These are phyloP conservation scores for Papilio glaucus DNA, from an alignment of 1,140 invertebrate species.

Conservation along the genomic window DNA sequence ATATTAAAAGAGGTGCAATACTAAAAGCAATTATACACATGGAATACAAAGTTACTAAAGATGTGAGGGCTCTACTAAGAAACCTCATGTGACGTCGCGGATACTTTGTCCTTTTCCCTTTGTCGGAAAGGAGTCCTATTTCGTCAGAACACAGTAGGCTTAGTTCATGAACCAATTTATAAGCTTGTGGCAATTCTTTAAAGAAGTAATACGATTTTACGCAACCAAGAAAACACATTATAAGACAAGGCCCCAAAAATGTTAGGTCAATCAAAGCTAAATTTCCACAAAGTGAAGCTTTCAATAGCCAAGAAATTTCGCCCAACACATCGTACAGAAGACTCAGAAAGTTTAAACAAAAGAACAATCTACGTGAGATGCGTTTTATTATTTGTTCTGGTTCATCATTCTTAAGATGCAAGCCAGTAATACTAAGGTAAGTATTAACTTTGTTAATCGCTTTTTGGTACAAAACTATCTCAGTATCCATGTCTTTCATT, in stretches of 20 bases:
- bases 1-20: conserved; percentile 1
- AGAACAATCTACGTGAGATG: background rate
- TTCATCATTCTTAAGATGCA: background rate
- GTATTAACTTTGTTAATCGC: background rate
- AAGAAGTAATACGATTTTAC: conserved; percentile 15
- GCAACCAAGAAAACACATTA: background rate
- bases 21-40: conserved; percentile 5
- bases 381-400: conserved; percentile 6
- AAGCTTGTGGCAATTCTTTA: background rate
- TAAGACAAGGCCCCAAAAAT: background rate
- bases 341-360: conserved; percentile 12
- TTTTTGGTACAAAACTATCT: background rate
- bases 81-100: background rate
- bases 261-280: conserved; percentile 16
- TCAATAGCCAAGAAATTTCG: conserved; percentile 8
- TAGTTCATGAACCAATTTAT: background rate
- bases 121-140: background rate
- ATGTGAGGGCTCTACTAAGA: conserved; percentile 3
- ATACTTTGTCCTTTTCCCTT: background rate
- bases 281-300: background rate
- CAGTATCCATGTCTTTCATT: conserved; percentile 8
- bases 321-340: background rate
- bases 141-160: background rate
- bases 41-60: background rate
- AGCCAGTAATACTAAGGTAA: conserved; percentile 4